These are phyloP conservation scores for Ammodytes marinus DNA, from an alignment of 2,113 vertebrate species.

Conservation along the genomic window DNA sequence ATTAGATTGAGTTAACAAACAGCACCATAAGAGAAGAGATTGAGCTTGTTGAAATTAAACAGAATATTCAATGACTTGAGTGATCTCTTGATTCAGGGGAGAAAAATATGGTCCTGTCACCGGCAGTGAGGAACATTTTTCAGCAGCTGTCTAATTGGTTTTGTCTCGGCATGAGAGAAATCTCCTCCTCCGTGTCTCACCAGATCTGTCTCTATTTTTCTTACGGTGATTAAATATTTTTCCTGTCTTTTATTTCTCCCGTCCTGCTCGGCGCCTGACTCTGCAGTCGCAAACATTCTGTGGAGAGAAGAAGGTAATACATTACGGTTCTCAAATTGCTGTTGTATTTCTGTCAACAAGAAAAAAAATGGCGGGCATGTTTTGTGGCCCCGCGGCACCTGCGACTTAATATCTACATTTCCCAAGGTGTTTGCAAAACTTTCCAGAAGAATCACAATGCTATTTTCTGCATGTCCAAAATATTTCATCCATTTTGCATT, in stretches of 20 bases:
- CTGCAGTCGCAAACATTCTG: slow-evolving; percentile 97
- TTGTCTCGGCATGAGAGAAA: slow-evolving; percentile 34
- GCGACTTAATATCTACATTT: slow-evolving; percentile 30
- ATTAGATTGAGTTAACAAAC: slow-evolving; percentile 28
- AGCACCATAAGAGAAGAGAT: not conserved
- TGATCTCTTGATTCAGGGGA: slow-evolving; percentile 32
- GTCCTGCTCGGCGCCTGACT: slow-evolving; percentile 70
- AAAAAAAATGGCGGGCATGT: slow-evolving; percentile 11
- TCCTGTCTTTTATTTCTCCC: not conserved
- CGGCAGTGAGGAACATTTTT: slow-evolving; percentile 29
- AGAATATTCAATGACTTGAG: slow-evolving; percentile 40
- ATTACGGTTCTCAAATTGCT: slow-evolving; percentile 22
- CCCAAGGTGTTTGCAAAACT: slow-evolving; percentile 23
- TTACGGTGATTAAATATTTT: slow-evolving; percentile 43
- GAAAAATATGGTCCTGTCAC: slow-evolving; percentile 32
- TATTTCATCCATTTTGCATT: slow-evolving; percentile 28
- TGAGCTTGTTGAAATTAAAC: slow-evolving; percentile 22
- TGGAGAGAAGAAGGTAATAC: slow-evolving; percentile 98
- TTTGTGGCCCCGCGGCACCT: slow-evolving; percentile 14
- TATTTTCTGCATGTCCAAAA: slow-evolving; percentile 21
- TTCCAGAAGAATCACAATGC: slow-evolving; percentile 40
- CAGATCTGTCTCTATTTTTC: slow-evolving; percentile 17
- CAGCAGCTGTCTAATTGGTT: slow-evolving; percentile 31
- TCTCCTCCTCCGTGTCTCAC: slow-evolving; percentile 7
- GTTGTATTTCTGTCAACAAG: slow-evolving; percentile 44